Evolutionary conservation across 2,113 vertebrate species (phyloP).

Genomic region (Turnix velox): DNA sequence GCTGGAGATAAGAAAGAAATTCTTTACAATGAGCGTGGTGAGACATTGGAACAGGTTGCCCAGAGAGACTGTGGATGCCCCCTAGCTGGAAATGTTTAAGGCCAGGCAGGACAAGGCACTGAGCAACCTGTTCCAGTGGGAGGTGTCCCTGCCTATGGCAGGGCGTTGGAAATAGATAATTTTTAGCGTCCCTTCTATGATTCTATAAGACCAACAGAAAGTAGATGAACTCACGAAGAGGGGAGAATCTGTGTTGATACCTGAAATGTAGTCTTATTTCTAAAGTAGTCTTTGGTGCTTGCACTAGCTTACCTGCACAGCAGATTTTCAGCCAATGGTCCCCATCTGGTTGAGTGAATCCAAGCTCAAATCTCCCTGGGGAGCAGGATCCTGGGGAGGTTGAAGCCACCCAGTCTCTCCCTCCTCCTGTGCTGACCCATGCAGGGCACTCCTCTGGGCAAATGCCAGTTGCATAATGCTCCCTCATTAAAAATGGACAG

Average conservation of each 20-base stretch:
- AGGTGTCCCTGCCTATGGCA: too few relatives aligned
- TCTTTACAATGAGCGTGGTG: too few relatives aligned
- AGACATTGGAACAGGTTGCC: too few relatives aligned
- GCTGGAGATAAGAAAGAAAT: too few relatives aligned
- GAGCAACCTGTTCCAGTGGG: too few relatives aligned
- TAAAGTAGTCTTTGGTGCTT: neutral
- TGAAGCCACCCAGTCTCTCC: neutral
- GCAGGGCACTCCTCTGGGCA: rapidly evolving
- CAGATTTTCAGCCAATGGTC: neutral
- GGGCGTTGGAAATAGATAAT: too few relatives aligned
- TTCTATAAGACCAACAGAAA: neutral
- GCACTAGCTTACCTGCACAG: neutral
- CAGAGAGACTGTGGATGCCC: too few relatives aligned
- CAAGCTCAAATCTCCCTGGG: rapidly evolving
- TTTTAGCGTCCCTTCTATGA: too few relatives aligned
- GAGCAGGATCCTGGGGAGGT: neutral
- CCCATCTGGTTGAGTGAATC: neutral
- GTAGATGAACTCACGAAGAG: neutral
- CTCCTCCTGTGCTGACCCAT: neutral
- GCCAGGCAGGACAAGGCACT: too few relatives aligned
- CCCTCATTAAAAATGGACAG: neutral
- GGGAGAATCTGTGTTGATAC: neutral
- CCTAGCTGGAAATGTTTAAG: too few relatives aligned
- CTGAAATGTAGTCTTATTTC: neutral
- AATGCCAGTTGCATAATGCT: neutral